A percentile compares a stretch with the other conserved stretches of the same genome.
phyloP scores from a whole-genome alignment of 2,113 vertebrate genomes.

The Trachemys scripta region DNA sequence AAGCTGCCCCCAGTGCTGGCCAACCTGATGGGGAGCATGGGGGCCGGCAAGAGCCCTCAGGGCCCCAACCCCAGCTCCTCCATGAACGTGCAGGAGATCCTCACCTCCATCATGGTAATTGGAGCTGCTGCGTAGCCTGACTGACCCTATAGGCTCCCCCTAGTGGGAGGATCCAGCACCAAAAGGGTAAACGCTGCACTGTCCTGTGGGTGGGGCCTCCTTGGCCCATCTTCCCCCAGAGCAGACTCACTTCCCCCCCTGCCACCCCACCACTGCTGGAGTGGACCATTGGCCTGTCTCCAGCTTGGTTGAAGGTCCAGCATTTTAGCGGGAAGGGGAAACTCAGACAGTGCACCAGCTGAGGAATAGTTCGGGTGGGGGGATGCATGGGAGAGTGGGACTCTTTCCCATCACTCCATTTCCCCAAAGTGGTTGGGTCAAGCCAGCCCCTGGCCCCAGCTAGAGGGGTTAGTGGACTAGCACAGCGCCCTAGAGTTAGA shows the following conservation, averaged over 20 bases:
- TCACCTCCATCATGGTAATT: conserved; percentile 92
- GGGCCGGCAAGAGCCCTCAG: conserved; percentile 84
- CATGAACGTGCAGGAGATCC: conserved; percentile 94
- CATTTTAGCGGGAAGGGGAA: background rate
- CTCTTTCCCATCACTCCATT: background rate
- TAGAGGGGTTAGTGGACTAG: background rate
- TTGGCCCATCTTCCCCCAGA: background rate
- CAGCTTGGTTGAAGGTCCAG: background rate
- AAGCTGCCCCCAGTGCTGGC: conserved; percentile 93
- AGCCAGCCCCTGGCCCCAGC: background rate
- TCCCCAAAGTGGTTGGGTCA: background rate
- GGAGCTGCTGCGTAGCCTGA: background rate
- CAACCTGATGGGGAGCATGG: conserved; percentile 90
- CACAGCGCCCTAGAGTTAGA: background rate
- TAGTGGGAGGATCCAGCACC: background rate
- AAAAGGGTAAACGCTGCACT: background rate
- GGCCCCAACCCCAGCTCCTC: conserved; percentile 77
- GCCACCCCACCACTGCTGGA: background rate
- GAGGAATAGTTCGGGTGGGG: background rate
- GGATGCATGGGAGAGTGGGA: background rate
- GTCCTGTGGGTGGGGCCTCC: background rate
- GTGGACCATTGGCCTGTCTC: background rate
- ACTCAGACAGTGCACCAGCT: background rate
- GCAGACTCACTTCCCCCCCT: background rate
- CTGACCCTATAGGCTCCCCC: background rate